These are phyloP conservation scores for Myrmophylax atrothorax DNA, from an alignment of 2,113 vertebrate genomes.

Conservation along the genomic window DNA sequence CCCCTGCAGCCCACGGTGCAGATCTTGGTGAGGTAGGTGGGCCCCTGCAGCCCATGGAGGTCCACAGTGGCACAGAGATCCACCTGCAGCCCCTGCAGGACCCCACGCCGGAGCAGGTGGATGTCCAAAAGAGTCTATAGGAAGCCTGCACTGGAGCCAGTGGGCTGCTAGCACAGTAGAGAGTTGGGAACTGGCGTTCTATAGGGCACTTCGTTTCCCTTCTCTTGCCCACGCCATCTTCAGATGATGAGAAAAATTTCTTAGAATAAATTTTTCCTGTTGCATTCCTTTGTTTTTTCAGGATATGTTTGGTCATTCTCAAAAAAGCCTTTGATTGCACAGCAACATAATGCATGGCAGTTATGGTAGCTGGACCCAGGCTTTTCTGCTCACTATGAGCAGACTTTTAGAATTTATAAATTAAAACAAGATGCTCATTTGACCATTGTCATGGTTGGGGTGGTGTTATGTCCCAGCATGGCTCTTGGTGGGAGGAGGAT, in stretches of 20 bases:
- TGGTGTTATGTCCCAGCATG: not conserved
- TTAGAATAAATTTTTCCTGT: not conserved
- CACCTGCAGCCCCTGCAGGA: not conserved
- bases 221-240: not conserved
- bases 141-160: not conserved
- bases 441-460: not conserved
- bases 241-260: too few species aligned
- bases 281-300: not conserved
- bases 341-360: too few species aligned
- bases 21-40: not conserved
- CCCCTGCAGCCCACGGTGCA: not conserved
- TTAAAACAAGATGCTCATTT: not conserved
- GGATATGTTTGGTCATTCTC: not conserved
- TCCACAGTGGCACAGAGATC: not conserved
- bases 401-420: not conserved
- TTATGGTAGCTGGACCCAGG: not conserved
- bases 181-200: not conserved
- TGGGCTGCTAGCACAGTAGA: not conserved
- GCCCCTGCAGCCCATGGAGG: not conserved
- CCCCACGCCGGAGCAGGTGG: not conserved
- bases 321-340: not conserved
- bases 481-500: not conserved
- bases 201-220: not conserved
- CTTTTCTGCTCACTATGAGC: not conserved
- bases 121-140: not conserved